Evolutionary conservation across 2,113 vertebrate species (phyloP).

Genomic region (Pygoscelis antarcticus): DNA sequence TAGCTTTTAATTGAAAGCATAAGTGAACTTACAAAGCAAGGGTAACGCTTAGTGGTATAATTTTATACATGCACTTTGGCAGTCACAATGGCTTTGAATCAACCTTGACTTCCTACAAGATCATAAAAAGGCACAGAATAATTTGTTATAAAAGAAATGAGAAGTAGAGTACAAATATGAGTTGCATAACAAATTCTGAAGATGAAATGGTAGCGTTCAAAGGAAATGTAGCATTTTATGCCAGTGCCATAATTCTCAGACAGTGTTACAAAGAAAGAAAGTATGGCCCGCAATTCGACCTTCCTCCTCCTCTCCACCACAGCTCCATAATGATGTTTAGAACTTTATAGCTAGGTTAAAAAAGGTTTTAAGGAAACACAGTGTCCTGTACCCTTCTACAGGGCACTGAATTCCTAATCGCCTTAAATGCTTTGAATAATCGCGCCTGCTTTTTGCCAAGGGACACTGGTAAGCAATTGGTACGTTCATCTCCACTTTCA

Average conservation of each 20-base stretch:
- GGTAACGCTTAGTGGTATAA: constrained; percentile 58
- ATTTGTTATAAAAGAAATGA: constrained; percentile 51
- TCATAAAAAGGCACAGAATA: constrained; percentile 61
- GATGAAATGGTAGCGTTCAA: constrained; percentile 20
- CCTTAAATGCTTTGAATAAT: neutral
- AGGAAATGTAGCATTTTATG: constrained; percentile 59
- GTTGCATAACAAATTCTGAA: constrained; percentile 41
- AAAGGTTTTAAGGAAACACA: neutral
- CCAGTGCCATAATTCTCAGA: constrained; percentile 12
- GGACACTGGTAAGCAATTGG: neutral
- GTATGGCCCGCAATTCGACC: neutral
- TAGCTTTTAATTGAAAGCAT: constrained; percentile 62
- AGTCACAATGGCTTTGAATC: constrained; percentile 55
- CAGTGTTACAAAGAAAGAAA: constrained; percentile 3
- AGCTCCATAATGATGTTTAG: neutral
- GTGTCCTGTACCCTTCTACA: neutral
- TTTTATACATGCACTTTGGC: constrained; percentile 64
- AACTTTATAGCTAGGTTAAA: neutral
- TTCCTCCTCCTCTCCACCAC: neutral
- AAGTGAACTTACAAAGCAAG: constrained; percentile 66
- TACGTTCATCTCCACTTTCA: neutral
- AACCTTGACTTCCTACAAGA: constrained; percentile 64
- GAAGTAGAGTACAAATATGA: constrained; percentile 42
- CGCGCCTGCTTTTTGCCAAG: neutral
- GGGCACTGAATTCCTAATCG: neutral